Percentiles rank a stretch among this genome's conserved stretches.
phyloP scores from a whole-genome alignment of 2,888 invertebrate species.

The Leptopterna dolabrata region DNA sequence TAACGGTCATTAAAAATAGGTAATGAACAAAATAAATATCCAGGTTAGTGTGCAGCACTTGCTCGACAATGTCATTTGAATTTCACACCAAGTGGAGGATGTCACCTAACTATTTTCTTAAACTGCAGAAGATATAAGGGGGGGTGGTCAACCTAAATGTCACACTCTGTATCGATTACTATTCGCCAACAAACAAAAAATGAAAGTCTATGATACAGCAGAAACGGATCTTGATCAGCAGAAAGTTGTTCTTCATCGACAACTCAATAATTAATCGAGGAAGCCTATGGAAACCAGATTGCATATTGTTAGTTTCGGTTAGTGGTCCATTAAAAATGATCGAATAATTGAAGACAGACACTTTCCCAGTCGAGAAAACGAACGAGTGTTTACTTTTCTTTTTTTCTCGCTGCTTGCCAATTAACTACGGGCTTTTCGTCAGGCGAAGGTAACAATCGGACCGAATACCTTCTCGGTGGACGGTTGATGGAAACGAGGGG shows the following conservation, averaged over 20 bases:
- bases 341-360: neutral
- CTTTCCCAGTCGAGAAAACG: neutral
- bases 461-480: neutral
- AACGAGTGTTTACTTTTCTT: constrained; percentile 7
- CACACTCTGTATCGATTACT: no score
- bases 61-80: no score
- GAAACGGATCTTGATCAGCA: no score
- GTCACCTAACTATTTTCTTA: no score
- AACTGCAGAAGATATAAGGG: no score
- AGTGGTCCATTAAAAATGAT: neutral
- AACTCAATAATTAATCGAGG: neutral
- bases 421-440: neutral
- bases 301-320: neutral
- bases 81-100: no score
- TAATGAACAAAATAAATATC: no score
- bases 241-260: neutral
- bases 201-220: no score
- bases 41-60: no score
- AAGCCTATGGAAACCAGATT: neutral
- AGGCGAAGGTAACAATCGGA: constrained; percentile 5
- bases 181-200: no score
- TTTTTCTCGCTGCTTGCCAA: neutral
- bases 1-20: no score
- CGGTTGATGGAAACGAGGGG: neutral
- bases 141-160: no score